Evolutionary conservation across 2,888 invertebrate genomes (phyloP).

Genomic region (Meiosimyza platycephala): DNA sequence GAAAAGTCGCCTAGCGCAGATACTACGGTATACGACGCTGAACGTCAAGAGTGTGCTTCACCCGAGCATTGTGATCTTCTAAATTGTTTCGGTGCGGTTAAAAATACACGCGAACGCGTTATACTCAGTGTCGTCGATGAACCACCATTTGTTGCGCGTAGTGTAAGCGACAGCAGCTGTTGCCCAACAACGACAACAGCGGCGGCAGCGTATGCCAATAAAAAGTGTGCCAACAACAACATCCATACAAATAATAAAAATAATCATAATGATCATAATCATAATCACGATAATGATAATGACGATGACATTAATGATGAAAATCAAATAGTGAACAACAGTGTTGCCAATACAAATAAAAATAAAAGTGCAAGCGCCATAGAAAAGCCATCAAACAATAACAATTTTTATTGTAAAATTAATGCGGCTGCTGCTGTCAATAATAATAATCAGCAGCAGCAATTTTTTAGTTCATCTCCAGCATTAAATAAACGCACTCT

Average conservation of each 20-base stretch:
- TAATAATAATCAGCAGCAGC: not conserved
- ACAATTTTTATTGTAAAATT: conserved; percentile 12
- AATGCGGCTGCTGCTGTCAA: not conserved
- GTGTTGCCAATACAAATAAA: conserved; percentile 1
- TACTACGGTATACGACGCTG: not conserved
- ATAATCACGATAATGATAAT: not conserved
- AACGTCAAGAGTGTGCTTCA: conserved; percentile 23
- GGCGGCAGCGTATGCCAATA: conserved; percentile 32
- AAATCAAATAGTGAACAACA: conserved; percentile 28
- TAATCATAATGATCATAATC: conserved; percentile 10
- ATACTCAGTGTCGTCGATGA: conserved; percentile 5
- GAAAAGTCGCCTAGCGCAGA: too few relatives aligned
- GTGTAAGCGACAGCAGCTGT: conserved; percentile 41
- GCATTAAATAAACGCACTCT: conserved; percentile 48
- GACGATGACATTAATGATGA: not conserved
- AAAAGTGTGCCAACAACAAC: conserved; percentile 39
- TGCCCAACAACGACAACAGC: conserved; percentile 24
- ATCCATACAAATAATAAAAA: conserved; percentile 33
- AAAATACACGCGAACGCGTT: conserved; percentile 40
- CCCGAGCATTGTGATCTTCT: conserved; percentile 52
- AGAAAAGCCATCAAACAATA: conserved; percentile 10
- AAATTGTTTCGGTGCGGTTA: conserved; percentile 50
- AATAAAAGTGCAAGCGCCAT: conserved; percentile 4
- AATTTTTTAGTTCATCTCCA: conserved; percentile 17
- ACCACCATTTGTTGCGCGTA: conserved; percentile 35